Conservation (phyloP, 2,797 vertebrate genomes). For the Brachymystax lenok region DNA sequence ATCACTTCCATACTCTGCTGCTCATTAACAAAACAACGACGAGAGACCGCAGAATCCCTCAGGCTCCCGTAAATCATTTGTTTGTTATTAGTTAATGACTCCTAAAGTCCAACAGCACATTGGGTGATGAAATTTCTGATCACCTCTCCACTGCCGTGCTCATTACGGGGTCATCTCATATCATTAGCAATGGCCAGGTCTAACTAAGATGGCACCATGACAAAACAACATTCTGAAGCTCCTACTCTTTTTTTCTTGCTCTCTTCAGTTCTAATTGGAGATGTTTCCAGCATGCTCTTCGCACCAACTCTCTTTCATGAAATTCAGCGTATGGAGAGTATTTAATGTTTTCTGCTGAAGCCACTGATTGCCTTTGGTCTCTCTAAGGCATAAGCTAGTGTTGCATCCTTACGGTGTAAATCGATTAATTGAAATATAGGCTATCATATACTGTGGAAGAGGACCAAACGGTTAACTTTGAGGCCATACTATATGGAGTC, state of each 20-base stretch:
- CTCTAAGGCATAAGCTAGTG: no score
- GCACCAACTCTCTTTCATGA: constrained; percentile 61
- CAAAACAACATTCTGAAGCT: constrained; percentile 48
- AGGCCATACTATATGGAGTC: background rate
- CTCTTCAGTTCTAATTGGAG: constrained; percentile 29
- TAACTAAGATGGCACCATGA: constrained; percentile 59
- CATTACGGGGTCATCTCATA: constrained; percentile 68
- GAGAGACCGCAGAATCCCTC: constrained; percentile 30
- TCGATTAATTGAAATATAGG: no score
- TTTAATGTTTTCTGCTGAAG: no score
- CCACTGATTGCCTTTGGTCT: no score
- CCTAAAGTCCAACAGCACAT: no score
- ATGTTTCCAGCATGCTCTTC: constrained; percentile 40
- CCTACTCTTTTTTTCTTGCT: no score
- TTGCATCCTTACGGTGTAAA: no score
- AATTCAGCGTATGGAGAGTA: constrained; percentile 25
- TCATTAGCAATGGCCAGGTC: constrained; percentile 67
- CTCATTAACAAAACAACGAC: constrained; percentile 46
- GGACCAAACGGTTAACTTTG: no score
- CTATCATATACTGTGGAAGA: no score
- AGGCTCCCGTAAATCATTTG: constrained; percentile 66
- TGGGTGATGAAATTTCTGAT: constrained; percentile 17
- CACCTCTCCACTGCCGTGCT: constrained; percentile 69
- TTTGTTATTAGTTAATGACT: constrained; percentile 66
- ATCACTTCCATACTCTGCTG: constrained; percentile 34